phyloP scores from a whole-genome alignment of 2,797 vertebrate genomes.

The Chaetodon trifasciatus region DNA sequence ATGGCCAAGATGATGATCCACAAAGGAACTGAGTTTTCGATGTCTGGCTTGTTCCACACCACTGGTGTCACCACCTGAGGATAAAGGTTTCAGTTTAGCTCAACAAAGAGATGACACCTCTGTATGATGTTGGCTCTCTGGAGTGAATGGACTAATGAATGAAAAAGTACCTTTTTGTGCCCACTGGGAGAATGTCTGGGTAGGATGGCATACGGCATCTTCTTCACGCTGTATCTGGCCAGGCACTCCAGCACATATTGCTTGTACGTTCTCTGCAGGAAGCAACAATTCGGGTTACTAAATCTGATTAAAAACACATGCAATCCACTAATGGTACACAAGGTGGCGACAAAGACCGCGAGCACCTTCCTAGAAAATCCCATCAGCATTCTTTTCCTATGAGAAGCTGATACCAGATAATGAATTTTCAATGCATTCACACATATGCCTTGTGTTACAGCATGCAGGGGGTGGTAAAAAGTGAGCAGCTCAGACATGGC shows the following conservation, averaged over 20 bases:
- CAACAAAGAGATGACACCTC: not conserved
- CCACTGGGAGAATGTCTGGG: slow-evolving; percentile 85
- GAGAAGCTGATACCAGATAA: slow-evolving; percentile 71
- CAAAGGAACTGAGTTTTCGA: slow-evolving; percentile 88
- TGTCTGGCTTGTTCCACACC: slow-evolving; percentile 91
- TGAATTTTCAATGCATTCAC: slow-evolving; percentile 78
- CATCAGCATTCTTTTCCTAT: slow-evolving; percentile 64
- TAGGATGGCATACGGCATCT: slow-evolving; percentile 91
- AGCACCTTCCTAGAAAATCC: slow-evolving; percentile 23
- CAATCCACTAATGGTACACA: slow-evolving; percentile 42
- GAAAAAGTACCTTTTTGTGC: slow-evolving; percentile 85
- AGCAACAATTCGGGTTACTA: not conserved
- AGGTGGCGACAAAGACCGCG: slow-evolving; percentile 70
- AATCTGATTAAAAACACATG: not conserved
- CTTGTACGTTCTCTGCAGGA: slow-evolving; percentile 85
- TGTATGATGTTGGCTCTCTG: not conserved
- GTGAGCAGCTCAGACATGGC: slow-evolving; percentile 33
- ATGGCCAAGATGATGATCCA: slow-evolving; percentile 96
- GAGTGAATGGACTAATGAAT: not conserved
- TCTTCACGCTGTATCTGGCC: slow-evolving; percentile 86
- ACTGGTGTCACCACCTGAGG: slow-evolving; percentile 88
- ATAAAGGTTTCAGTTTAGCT: slow-evolving; percentile 8
- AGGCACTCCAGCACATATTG: slow-evolving; percentile 89
- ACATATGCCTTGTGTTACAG: slow-evolving; percentile 62
- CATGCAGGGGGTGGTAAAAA: slow-evolving; percentile 55